Evolutionary conservation across 2,888 invertebrate genomes (phyloP).

Genomic region (Myathropa florea): DNA sequence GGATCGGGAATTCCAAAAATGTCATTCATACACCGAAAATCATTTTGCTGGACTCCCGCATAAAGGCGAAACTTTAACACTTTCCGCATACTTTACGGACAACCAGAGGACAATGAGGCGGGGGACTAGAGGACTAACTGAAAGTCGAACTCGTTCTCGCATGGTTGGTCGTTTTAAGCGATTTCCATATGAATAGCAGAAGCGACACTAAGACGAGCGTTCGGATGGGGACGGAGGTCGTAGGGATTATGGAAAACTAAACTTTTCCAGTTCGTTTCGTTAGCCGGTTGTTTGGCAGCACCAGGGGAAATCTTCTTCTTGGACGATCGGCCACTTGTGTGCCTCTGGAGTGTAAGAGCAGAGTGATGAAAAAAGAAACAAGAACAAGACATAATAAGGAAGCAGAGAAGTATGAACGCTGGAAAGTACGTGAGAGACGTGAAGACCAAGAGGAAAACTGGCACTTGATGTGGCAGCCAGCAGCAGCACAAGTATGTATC

Average conservation of each 20-base stretch:
- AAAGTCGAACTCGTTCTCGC: background rate
- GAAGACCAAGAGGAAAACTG: background rate
- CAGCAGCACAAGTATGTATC: constrained; percentile 15
- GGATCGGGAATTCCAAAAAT: constrained; percentile 52
- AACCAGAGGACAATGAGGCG: background rate
- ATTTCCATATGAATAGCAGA: constrained; percentile 63
- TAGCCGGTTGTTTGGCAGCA: constrained; percentile 54
- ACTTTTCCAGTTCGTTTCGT: constrained; percentile 55
- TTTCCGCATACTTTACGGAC: constrained; percentile 43
- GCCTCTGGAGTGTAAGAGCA: constrained; percentile 3
- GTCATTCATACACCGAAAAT: constrained; percentile 49
- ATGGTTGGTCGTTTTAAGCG: constrained; percentile 39
- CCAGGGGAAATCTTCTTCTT: constrained; percentile 63
- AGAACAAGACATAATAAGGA: background rate
- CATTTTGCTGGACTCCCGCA: constrained; percentile 31
- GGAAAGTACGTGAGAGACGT: background rate
- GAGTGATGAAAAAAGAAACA: background rate
- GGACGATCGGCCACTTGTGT: constrained; percentile 55
- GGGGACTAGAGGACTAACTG: constrained; percentile 18
- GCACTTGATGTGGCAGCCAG: constrained; percentile 60
- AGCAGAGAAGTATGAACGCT: constrained; percentile 6
- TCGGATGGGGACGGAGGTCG: constrained; percentile 12
- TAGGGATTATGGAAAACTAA: constrained; percentile 12
- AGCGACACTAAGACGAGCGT: constrained; percentile 42
- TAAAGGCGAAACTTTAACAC: constrained; percentile 52